phyloP scores from a whole-genome alignment of 2,797 vertebrate genomes.

The Cygnus olor region DNA sequence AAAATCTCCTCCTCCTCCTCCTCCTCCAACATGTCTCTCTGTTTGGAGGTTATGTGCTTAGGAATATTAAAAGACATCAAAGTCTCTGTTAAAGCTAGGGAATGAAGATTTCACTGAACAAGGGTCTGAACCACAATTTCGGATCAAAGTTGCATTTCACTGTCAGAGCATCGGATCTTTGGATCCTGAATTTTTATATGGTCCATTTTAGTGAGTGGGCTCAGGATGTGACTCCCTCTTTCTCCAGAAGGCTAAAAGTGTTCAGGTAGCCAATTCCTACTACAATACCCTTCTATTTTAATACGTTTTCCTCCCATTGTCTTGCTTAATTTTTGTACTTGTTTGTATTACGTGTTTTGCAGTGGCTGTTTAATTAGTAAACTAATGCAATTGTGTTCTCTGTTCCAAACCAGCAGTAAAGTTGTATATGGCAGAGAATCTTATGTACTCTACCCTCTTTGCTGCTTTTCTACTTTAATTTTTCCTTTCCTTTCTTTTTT shows the following conservation, averaged over 20 bases:
- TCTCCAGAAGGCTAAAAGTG: not conserved
- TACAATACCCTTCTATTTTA: not conserved
- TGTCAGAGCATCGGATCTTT: not conserved
- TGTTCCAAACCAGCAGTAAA: not conserved
- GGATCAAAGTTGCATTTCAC: not conserved
- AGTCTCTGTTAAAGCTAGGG: constrained; percentile 9
- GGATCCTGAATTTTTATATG: not conserved
- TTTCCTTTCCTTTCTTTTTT: not conserved
- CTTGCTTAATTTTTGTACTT: constrained; percentile 16
- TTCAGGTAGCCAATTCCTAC: not conserved
- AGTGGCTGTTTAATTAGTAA: constrained; percentile 56
- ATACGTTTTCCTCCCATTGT: not conserved
- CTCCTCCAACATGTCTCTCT: not conserved
- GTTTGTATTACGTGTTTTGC: constrained; percentile 5
- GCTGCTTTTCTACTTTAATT: not conserved
- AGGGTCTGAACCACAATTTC: not conserved
- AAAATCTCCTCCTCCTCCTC: constrained; percentile 25
- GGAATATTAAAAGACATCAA: constrained; percentile 39
- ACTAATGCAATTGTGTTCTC: constrained; percentile 1
- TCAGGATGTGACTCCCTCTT: not conserved
- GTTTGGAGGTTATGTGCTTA: constrained; percentile 49
- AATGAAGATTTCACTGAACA: not conserved
- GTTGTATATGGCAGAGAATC: not conserved
- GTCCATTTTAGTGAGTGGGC: not conserved
- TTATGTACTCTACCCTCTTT: not conserved